Conservation (phyloP, 53 echinoderm and acorn worm species). For the Luidia sarsii region DNA sequence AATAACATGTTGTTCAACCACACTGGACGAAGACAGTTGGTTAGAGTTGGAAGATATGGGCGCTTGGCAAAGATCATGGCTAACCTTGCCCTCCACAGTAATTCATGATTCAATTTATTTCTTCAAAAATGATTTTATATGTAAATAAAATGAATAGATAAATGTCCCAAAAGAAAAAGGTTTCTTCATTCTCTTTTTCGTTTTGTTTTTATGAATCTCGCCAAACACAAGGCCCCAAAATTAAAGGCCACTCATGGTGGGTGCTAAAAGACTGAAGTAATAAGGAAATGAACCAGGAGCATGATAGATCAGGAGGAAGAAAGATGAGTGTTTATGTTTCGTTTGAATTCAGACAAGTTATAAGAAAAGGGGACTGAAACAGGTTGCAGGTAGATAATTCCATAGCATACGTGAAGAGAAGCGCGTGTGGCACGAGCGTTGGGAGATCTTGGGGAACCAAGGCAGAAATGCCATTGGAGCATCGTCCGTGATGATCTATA, state of each 20-base stretch:
- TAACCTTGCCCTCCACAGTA: too few species aligned
- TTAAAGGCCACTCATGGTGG: slow-evolving; percentile 6
- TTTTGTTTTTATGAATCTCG: neutral
- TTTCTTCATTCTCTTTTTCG: too few species aligned
- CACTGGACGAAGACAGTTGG: too few species aligned
- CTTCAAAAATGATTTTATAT: too few species aligned
- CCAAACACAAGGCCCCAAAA: neutral
- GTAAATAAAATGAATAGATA: too few species aligned
- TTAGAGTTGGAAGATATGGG: too few species aligned
- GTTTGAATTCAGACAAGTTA: neutral
- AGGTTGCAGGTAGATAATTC: neutral
- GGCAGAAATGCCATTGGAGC: neutral
- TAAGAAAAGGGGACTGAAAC: neutral
- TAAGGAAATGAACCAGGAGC: neutral
- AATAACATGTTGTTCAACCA: too few species aligned
- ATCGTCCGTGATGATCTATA: slow-evolving; percentile 2
- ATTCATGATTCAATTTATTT: too few species aligned
- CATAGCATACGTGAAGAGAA: neutral
- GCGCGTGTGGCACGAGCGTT: neutral
- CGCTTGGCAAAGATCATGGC: too few species aligned
- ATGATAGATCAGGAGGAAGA: neutral
- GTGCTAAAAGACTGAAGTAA: neutral
- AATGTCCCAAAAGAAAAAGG: too few species aligned
- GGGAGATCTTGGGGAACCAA: slow-evolving; percentile 7
- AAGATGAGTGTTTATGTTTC: neutral